Percentiles rank a stretch among this genome's conserved stretches.
phyloP scores from a whole-genome alignment of 2,888 invertebrate genomes.

The Apamea anceps region DNA sequence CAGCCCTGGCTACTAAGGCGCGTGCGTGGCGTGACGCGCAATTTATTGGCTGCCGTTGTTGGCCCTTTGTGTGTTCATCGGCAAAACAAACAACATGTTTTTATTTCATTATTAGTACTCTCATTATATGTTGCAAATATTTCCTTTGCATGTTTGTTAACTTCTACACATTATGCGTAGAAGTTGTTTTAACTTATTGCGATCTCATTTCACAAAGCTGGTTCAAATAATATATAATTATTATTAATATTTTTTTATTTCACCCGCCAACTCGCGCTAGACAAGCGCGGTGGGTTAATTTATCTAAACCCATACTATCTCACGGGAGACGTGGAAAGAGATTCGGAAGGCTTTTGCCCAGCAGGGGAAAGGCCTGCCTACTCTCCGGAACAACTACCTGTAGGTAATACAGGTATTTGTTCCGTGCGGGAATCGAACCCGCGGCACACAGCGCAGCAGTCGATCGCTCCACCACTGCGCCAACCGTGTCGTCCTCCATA shows the following conservation, averaged over 20 bases:
- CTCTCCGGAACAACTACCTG: too few species aligned
- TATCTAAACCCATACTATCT: too few species aligned
- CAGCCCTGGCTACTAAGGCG: conserved; percentile 59
- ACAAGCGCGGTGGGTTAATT: too few species aligned
- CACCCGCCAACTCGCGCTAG: too few species aligned
- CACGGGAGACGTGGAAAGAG: too few species aligned
- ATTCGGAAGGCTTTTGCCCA: too few species aligned
- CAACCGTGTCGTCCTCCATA: too few species aligned
- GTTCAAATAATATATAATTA: not conserved
- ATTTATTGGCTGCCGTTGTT: conserved; percentile 65
- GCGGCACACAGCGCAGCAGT: too few species aligned
- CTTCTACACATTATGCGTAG: conserved; percentile 41
- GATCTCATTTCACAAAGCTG: not conserved
- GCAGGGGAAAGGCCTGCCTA: too few species aligned
- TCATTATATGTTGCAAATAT: conserved; percentile 58
- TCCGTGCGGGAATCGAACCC: too few species aligned
- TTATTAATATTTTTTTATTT: not conserved
- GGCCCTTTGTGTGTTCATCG: conserved; percentile 70
- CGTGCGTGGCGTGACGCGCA: conserved; percentile 64
- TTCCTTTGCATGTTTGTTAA: conserved; percentile 43
- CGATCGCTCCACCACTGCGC: too few species aligned
- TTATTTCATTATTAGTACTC: conserved; percentile 75
- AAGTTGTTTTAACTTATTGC: not conserved
- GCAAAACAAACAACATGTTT: conserved; percentile 77
- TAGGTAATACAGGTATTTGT: too few species aligned